phyloP scores from a whole-genome alignment of 2,797 vertebrate genomes.

The Crypturellus tataupa region DNA sequence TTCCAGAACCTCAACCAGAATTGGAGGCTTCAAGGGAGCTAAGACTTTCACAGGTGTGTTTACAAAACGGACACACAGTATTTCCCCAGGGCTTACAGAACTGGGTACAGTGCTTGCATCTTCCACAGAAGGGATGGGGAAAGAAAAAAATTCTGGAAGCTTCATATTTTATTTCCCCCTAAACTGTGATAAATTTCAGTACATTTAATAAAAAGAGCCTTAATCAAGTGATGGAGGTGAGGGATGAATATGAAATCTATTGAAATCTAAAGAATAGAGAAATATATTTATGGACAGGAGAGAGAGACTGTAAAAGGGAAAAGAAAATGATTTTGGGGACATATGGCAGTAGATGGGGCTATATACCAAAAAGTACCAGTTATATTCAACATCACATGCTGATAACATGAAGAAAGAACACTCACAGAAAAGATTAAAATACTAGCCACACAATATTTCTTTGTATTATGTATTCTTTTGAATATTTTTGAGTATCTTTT shows the following conservation, averaged over 20 bases:
- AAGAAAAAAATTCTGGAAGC: not conserved
- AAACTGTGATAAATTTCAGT: not conserved
- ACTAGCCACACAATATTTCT: not conserved
- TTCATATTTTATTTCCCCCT: not conserved
- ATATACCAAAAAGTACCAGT: not conserved
- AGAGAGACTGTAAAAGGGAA: not conserved
- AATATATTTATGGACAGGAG: not conserved
- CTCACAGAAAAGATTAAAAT: not conserved
- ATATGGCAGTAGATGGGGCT: not conserved
- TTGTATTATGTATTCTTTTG: no score
- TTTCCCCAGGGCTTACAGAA: not conserved
- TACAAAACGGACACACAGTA: not conserved
- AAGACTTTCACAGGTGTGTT: not conserved
- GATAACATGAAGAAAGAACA: not conserved
- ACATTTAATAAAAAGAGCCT: not conserved
- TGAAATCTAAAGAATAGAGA: not conserved
- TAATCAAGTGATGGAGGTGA: not conserved
- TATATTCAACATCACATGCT: not conserved
- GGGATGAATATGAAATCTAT: not conserved
- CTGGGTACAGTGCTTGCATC: not conserved
- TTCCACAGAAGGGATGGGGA: rapidly evolving
- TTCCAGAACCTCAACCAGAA: not conserved
- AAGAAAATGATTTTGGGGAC: not conserved
- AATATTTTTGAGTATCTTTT: no score
- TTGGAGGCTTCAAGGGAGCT: not conserved